phyloP scores from a whole-genome alignment of 1,140 invertebrate species.

The Aphidius gifuensis region DNA sequence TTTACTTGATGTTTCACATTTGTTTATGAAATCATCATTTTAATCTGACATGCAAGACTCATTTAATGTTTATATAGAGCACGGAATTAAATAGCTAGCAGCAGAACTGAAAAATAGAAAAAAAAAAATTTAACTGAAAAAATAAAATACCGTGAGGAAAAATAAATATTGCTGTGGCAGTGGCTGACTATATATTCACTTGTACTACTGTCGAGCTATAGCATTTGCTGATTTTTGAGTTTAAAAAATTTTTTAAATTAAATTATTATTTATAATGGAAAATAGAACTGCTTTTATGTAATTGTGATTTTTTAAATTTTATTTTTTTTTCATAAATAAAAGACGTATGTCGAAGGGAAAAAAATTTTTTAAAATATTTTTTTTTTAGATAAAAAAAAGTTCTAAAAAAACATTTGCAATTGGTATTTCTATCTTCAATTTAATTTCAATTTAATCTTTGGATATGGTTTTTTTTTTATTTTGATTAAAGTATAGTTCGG shows the following conservation, averaged over 20 bases:
- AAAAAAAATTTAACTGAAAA: not conserved
- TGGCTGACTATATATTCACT: conserved; percentile 13
- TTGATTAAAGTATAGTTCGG: too few relatives aligned
- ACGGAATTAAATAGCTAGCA: not conserved
- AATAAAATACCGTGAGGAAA: conserved; percentile 11
- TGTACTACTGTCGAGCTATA: conserved; percentile 11
- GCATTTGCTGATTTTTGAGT: not conserved
- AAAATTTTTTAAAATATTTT: not conserved
- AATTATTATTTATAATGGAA: too few relatives aligned
- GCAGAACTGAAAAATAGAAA: conserved; percentile 6
- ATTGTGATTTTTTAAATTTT: not conserved
- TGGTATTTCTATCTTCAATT: too few relatives aligned
- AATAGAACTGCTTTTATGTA: not conserved
- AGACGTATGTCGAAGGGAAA: too few relatives aligned
- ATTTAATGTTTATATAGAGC: too few relatives aligned
- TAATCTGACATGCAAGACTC: conserved; percentile 3
- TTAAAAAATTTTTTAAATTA: too few relatives aligned
- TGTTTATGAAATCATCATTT: conserved; percentile 12
- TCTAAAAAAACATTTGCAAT: too few relatives aligned
- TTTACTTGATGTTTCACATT: conserved; percentile 4
- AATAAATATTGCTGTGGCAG: conserved; percentile 1
- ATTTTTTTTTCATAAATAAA: not conserved
- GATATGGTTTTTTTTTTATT: too few relatives aligned
- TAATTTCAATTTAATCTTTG: too few relatives aligned
- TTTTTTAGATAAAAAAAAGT: not conserved